Conservation (phyloP, 2,113 vertebrate genomes). For the Melanerpes aurifrons region DNA sequence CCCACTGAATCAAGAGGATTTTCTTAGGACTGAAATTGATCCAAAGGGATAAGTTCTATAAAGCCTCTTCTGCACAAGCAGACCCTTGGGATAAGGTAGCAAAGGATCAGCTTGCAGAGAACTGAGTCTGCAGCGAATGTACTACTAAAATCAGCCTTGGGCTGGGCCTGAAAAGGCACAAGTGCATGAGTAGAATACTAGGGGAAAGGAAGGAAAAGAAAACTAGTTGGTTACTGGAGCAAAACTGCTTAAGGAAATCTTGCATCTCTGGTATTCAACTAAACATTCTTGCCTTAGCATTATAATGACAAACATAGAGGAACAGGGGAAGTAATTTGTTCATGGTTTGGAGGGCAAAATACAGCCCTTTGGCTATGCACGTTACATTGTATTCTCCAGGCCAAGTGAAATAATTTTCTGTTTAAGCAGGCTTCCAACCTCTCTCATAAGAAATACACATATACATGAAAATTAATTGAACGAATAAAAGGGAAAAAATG, state of each 20-base stretch:
- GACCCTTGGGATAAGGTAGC: background rate
- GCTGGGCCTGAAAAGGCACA: background rate
- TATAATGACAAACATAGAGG: background rate
- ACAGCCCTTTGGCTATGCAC: background rate
- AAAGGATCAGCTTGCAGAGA: background rate
- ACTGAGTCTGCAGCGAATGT: background rate
- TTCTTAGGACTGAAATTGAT: background rate
- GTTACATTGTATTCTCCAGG: background rate
- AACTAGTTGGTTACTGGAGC: background rate
- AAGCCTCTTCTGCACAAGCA: background rate
- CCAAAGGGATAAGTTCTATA: background rate
- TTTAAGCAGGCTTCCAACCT: background rate
- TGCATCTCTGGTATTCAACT: background rate
- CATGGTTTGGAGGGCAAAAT: background rate
- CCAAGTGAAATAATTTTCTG: background rate
- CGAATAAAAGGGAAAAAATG: background rate
- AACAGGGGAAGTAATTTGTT: background rate
- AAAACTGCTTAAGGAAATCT: conserved; percentile 36
- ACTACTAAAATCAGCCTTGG: background rate
- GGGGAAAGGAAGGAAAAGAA: background rate
- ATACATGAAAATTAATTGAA: conserved; percentile 1
- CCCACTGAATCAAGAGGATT: background rate
- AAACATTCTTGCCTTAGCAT: background rate
- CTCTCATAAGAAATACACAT: background rate
- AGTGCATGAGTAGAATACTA: background rate